Conservation (phyloP, 2,797 vertebrate species). For the Falco biarmicus region DNA sequence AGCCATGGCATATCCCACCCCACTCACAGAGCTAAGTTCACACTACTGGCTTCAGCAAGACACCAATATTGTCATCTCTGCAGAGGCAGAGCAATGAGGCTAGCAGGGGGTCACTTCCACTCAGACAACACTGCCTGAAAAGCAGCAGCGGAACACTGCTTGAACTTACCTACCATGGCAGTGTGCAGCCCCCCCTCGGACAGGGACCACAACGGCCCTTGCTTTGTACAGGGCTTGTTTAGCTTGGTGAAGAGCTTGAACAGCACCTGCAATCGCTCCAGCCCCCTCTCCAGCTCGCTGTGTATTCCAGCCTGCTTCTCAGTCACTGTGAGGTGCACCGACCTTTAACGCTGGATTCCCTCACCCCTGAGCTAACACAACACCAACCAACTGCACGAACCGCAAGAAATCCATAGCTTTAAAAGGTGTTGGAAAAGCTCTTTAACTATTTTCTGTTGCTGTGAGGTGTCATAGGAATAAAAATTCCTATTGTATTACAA, state of each 20-base stretch:
- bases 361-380: not conserved
- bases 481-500: too few species aligned
- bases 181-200: not conserved
- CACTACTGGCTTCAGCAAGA: not conserved
- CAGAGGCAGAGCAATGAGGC: not conserved
- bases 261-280: not conserved
- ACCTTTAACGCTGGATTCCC: not conserved
- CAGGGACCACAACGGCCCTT: fast-evolving
- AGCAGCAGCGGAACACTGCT: not conserved
- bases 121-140: not conserved
- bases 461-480: too few species aligned
- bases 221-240: not conserved
- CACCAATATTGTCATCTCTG: not conserved
- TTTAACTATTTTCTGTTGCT: not conserved
- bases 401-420: not conserved
- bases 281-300: not conserved
- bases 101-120: not conserved
- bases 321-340: fast-evolving
- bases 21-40: not conserved
- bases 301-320: not conserved
- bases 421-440: not conserved
- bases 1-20: not conserved
- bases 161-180: too few species aligned
- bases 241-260: not conserved
- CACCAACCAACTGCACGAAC: fast-evolving